Conservation (phyloP, 1,140 invertebrate genomes). For the Leptopilina boulardi region DNA sequence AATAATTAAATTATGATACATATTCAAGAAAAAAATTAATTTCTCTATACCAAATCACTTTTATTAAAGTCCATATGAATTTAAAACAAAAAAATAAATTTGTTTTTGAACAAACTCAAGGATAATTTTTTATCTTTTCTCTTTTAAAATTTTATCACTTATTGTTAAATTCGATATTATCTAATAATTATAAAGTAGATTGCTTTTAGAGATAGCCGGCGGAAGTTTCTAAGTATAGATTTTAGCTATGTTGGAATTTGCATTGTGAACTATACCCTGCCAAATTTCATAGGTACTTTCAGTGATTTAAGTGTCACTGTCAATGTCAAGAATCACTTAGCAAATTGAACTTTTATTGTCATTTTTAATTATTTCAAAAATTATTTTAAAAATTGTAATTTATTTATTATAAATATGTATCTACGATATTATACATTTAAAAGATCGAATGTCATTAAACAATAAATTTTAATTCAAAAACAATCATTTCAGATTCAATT, state of each 20-base stretch:
- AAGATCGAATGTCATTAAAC: not conserved
- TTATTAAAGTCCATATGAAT: too few relatives aligned
- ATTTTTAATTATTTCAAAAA: not conserved
- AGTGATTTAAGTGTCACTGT: not conserved
- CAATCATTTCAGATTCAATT: not conserved
- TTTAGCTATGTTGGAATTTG: conserved; percentile 1
- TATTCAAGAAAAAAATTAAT: too few relatives aligned
- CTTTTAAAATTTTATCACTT: not conserved
- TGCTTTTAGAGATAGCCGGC: not conserved
- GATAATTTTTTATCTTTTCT: not conserved
- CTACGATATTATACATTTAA: not conserved
- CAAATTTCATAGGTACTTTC: not conserved
- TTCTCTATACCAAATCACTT: too few relatives aligned
- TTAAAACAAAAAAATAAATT: too few relatives aligned
- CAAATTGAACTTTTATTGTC: not conserved
- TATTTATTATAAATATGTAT: not conserved
- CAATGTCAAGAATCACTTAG: not conserved
- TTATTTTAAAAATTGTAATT: not conserved
- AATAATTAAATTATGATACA: too few relatives aligned
- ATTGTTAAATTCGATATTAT: not conserved
- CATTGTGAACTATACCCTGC: not conserved
- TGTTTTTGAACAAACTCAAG: not conserved
- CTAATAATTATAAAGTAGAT: not conserved
- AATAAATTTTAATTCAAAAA: not conserved
- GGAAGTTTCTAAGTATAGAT: not conserved